Conservation (phyloP, 2,797 vertebrate species). For the Mionectes olivaceus region DNA sequence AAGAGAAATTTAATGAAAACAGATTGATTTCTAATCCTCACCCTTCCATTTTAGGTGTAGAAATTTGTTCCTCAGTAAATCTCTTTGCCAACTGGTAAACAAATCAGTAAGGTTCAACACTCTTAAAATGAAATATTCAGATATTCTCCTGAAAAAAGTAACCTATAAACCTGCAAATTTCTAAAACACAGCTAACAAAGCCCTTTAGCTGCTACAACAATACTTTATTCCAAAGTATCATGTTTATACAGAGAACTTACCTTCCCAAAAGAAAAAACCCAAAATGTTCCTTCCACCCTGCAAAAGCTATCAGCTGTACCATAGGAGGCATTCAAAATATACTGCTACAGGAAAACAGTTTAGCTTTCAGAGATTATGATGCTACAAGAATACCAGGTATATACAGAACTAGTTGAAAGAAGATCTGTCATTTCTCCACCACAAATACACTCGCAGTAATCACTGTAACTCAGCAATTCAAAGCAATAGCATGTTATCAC, state of each 20-base stretch:
- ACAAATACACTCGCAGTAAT: not conserved
- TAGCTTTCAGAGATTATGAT: not conserved
- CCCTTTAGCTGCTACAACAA: not conserved
- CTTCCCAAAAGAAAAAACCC: not conserved
- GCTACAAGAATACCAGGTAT: not conserved
- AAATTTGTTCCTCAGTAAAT: constrained; percentile 26
- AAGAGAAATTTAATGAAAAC: not conserved
- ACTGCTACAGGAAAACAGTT: not conserved
- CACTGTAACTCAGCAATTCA: not conserved
- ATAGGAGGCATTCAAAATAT: not conserved
- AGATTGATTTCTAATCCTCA: not conserved
- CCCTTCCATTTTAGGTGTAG: constrained; percentile 27
- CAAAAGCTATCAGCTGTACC: not conserved
- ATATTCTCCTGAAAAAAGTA: not conserved
- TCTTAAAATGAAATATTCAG: constrained; percentile 20
- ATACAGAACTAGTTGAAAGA: not conserved
- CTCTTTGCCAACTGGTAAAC: constrained; percentile 20
- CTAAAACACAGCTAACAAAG: not conserved
- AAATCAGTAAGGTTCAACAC: not conserved
- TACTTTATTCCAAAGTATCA: not conserved
- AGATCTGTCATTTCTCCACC: not conserved
- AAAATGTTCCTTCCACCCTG: no score
- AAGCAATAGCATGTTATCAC: not conserved
- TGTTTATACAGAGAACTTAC: not conserved
- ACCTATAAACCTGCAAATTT: not conserved